Evolutionary conservation across 2,113 vertebrate species (phyloP).

Genomic region (Pollachius pollachius): DNA sequence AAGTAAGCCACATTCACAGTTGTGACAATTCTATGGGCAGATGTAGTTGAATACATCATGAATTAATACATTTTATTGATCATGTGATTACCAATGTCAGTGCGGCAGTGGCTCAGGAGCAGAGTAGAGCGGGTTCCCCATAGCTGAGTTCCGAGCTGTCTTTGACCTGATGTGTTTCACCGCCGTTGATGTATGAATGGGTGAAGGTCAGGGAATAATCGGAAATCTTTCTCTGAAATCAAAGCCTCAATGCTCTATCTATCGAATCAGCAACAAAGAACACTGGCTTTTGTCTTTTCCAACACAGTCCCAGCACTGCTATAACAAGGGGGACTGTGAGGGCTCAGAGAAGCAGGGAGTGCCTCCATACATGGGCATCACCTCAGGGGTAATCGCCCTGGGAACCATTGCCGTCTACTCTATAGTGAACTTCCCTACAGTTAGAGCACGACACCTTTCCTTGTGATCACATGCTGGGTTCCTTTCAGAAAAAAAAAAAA

Average conservation of each 20-base stretch:
- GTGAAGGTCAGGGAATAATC: no score
- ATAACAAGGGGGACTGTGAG: conserved; percentile 81
- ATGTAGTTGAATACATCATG: no score
- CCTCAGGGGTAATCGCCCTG: conserved; percentile 81
- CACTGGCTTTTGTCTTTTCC: conserved; percentile 25
- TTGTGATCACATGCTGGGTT: no score
- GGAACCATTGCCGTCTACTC: conserved; percentile 75
- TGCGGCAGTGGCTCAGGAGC: no score
- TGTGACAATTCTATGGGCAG: no score
- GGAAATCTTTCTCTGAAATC: no score
- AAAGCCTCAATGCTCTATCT: no score
- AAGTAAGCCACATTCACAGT: no score
- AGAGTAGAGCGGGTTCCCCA: neutral
- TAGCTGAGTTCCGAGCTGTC: neutral
- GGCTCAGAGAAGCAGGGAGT: conserved; percentile 80
- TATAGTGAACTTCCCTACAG: conserved; percentile 80
- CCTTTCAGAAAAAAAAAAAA: neutral
- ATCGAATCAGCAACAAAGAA: neutral
- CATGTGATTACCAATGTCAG: no score
- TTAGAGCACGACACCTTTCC: conserved; percentile 46
- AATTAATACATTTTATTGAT: no score
- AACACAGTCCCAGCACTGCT: conserved; percentile 82
- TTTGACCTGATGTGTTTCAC: no score
- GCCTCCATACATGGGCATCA: conserved; percentile 79
- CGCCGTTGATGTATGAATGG: no score